Evolutionary conservation across 2,113 vertebrate genomes (phyloP), one percentile per base, ranked within the genome.

Genomic region (Syngnathus floridae): DNA sequence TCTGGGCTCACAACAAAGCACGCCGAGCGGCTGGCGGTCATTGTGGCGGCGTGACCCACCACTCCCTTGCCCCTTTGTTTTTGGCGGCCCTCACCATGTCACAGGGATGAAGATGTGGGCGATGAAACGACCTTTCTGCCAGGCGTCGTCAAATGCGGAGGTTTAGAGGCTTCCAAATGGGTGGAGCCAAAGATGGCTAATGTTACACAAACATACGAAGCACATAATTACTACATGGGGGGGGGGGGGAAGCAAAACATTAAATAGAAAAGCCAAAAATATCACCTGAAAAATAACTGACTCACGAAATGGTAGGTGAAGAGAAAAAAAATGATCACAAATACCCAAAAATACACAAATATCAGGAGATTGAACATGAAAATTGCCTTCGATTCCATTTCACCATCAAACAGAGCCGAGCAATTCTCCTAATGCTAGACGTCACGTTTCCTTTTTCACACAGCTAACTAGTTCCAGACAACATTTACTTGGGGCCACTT

Each of bases 1-100:
- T 92, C 90, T 88, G 80, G 71, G 45, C 66, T 7, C 21, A 90
- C 84, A 90, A 88, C 87, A 90, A 90, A 86, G 85, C 84, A 72
- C 70, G 77, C 79, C 57, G 74, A 77, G 77, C 82, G 72, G 73
- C 78, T 56, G 74, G 73, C 46, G 62, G 81, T 79, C 74, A 84
- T 86, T 85, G 88, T 84, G 78, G 77, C 79, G 79, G 76, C 80
- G 82, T 79, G 87, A 84, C 81, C 79, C 78, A 79, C 72, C 64
- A 84, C 77, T 80, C 75, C 62, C 26, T 46, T 4, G 69, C 69
- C 67, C 82, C 84, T 86, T 41, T 62, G 21, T 82, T 84, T 78
- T 69, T 62, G 76, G 41, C 31, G 76, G 64, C 59, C 70, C 70
- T 81, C 12, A 4, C 11, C 13, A 12, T 4, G 83, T 79, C 79